Conservation (phyloP, 2,888 invertebrate genomes). For the Parascotia fuliginaria region DNA sequence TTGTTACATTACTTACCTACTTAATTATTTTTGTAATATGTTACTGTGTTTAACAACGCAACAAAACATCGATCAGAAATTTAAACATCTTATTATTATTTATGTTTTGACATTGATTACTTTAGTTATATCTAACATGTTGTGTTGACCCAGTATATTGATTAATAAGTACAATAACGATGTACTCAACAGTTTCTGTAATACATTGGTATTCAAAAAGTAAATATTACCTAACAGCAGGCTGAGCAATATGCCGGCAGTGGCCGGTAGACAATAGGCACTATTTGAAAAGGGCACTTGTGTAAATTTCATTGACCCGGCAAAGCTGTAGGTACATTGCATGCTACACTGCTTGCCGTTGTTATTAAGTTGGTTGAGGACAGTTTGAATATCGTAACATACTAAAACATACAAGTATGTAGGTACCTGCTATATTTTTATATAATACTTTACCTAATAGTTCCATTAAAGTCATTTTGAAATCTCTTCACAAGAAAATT, state of each 20-base stretch:
- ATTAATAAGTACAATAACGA: neutral
- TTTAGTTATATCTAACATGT: too few species aligned
- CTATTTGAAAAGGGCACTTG: constrained; percentile 61
- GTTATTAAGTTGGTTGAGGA: neutral
- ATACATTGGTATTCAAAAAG: constrained; percentile 35
- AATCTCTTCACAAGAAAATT: too few species aligned
- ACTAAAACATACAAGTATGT: too few species aligned
- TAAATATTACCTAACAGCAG: constrained; percentile 36
- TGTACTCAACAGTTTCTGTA: constrained; percentile 5
- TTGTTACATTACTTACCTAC: too few species aligned
- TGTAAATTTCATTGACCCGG: constrained; percentile 65
- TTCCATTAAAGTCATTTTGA: too few species aligned
- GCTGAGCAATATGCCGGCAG: constrained; percentile 8
- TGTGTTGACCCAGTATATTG: neutral
- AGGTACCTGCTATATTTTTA: too few species aligned
- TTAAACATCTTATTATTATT: too few species aligned
- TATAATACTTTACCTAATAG: too few species aligned
- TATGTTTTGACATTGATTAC: too few species aligned
- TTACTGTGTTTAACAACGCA: too few species aligned
- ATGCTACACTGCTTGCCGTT: neutral
- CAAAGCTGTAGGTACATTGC: constrained; percentile 7
- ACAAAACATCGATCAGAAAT: too few species aligned
- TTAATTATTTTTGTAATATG: too few species aligned
- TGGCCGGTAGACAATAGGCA: constrained; percentile 41
- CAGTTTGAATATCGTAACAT: neutral